Evolutionary conservation across 2,888 invertebrate genomes (phyloP).

Genomic region (Mesochorus sp.): DNA sequence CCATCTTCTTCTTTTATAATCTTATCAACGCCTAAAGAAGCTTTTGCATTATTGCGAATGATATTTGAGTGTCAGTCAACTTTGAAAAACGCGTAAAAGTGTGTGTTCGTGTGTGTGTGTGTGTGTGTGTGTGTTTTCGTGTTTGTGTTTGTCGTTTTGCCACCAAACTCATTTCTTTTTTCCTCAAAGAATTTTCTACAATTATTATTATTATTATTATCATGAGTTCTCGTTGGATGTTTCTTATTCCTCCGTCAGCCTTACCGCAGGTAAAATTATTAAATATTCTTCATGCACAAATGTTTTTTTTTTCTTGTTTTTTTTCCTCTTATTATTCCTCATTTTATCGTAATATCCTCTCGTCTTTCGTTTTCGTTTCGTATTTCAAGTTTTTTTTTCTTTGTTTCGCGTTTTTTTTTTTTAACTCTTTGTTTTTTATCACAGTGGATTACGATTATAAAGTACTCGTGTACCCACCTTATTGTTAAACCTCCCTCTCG

Average conservation of each 20-base stretch:
- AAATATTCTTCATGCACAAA: constrained; percentile 18
- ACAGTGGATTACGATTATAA: constrained; percentile 65
- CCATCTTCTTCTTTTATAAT: no score
- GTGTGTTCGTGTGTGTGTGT: no score
- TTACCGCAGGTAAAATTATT: constrained; percentile 34
- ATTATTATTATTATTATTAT: constrained; percentile 55
- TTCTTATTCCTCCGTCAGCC: constrained; percentile 46
- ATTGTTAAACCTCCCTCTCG: constrained; percentile 47
- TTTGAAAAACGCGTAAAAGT: constrained; percentile 28
- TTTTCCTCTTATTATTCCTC: background rate
- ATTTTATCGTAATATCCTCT: background rate
- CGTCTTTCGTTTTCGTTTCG: background rate
- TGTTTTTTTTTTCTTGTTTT: background rate
- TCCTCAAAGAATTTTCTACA: constrained; percentile 27
- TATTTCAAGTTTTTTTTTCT: constrained; percentile 19
- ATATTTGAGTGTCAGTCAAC: constrained; percentile 17
- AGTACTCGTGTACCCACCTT: constrained; percentile 59
- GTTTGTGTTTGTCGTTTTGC: background rate
- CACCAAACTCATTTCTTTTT: background rate
- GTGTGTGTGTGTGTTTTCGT: no score
- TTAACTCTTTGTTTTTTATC: constrained; percentile 47
- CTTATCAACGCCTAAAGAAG: no score
- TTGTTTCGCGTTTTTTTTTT: no score
- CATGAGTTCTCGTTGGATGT: constrained; percentile 59
- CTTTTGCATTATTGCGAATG: constrained; percentile 23